phyloP scores from a whole-genome alignment of 1,140 invertebrate species.

The Apis cerana region DNA sequence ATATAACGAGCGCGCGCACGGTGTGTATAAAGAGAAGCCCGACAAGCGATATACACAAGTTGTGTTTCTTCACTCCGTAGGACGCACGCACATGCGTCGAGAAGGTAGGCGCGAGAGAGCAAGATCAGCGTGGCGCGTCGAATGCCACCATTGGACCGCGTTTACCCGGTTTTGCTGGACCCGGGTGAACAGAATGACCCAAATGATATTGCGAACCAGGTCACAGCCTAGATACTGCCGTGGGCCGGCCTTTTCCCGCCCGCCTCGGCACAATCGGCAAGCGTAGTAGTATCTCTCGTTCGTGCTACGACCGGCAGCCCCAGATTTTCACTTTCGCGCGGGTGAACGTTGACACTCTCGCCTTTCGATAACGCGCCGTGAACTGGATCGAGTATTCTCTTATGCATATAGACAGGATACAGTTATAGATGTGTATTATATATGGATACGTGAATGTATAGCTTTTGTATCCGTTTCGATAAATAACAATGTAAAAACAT shows the following conservation, averaged over 20 bases:
- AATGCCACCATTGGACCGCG: constrained; percentile 55
- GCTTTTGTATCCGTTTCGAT: background rate
- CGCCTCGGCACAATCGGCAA: constrained; percentile 52
- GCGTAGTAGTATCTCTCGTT: constrained; percentile 54
- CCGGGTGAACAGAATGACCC: constrained; percentile 71
- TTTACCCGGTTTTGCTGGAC: constrained; percentile 70
- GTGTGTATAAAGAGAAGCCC: constrained; percentile 6
- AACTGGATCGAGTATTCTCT: constrained; percentile 41
- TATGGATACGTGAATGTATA: background rate
- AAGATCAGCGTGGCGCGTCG: constrained; percentile 20
- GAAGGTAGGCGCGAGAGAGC: constrained; percentile 21
- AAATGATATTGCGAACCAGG: constrained; percentile 75
- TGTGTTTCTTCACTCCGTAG: background rate
- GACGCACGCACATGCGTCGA: constrained; percentile 28
- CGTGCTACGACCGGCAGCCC: constrained; percentile 49
- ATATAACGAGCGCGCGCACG: constrained; percentile 54
- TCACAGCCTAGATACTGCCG: constrained; percentile 74
- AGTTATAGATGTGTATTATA: too few relatives aligned
- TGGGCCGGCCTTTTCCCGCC: constrained; percentile 58
- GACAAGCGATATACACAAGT: background rate
- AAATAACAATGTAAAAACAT: background rate
- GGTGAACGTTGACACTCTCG: constrained; percentile 73
- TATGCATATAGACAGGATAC: background rate
- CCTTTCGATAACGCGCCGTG: constrained; percentile 58
- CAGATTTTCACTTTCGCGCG: constrained; percentile 66